Conservation (phyloP, 2,888 invertebrate species). For the Yponomeuta cagnagella region DNA sequence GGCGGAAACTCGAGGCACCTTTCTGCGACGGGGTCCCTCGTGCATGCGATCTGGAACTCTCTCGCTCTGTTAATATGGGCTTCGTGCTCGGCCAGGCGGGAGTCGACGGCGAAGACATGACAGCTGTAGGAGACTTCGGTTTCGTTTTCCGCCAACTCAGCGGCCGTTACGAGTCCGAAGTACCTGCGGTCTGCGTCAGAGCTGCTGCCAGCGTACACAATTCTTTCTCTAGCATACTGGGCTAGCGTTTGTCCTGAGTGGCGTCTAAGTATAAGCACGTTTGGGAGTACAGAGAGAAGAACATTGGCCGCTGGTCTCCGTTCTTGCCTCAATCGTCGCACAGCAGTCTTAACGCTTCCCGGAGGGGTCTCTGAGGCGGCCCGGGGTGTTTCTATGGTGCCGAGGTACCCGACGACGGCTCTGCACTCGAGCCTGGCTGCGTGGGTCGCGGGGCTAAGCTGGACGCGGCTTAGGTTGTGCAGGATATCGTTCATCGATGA, state of each 20-base stretch:
- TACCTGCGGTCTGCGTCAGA: conserved; percentile 93
- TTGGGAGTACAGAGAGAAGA: conserved; percentile 88
- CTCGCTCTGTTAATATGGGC: conserved; percentile 87
- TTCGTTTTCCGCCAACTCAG: conserved; percentile 70
- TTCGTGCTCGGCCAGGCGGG: conserved; percentile 87
- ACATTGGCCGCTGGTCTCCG: conserved; percentile 90
- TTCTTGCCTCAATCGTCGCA: conserved; percentile 91
- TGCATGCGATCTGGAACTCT: conserved; percentile 90
- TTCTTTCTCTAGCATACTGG: conserved; percentile 88
- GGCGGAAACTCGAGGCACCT: conserved; percentile 93
- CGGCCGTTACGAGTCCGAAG: conserved; percentile 94
- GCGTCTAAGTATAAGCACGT: conserved; percentile 86
- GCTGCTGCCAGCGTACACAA: conserved; percentile 92
- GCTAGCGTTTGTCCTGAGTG: conserved; percentile 87
- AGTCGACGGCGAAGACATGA: conserved; percentile 95
- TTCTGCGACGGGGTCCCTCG: conserved; percentile 84
- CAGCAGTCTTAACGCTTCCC: conserved; percentile 89
- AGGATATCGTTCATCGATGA: conserved; percentile 63
- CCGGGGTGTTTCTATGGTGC: conserved; percentile 96
- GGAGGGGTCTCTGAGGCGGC: conserved; percentile 85
- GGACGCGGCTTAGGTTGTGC: conserved; percentile 56
- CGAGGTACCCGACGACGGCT: conserved; percentile 94
- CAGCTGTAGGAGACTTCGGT: conserved; percentile 86
- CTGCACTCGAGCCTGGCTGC: conserved; percentile 81
- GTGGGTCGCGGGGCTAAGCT: conserved; percentile 57